A percentile compares a stretch with the other conserved stretches of the same genome.
phyloP scores from a whole-genome alignment of 1,140 invertebrate genomes.

The Drosophila lacteicornis region DNA sequence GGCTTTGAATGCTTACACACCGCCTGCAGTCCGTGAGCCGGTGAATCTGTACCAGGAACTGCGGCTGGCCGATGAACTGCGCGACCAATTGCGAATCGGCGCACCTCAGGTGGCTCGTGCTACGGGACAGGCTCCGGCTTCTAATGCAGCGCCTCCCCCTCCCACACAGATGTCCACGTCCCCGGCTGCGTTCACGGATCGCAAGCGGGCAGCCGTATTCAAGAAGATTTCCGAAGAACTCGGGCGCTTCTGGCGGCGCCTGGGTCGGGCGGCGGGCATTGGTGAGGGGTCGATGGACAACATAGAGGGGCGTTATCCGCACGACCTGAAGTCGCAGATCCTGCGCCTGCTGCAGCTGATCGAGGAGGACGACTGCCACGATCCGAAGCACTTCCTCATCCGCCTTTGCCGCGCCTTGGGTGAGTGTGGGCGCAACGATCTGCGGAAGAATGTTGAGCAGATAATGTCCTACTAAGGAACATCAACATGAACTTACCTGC shows the following conservation, averaged over 20 bases:
- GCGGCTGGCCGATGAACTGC: conserved; percentile 62
- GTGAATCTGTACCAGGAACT: conserved; percentile 58
- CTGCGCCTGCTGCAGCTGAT: conserved; percentile 57
- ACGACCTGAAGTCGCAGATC: conserved; percentile 67
- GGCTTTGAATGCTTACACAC: conserved; percentile 43
- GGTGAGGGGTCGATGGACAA: conserved; percentile 85
- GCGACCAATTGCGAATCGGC: conserved; percentile 46
- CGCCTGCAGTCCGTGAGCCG: neutral
- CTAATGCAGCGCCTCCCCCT: neutral
- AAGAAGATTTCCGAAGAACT: conserved; percentile 78
- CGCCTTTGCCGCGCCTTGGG: conserved; percentile 65
- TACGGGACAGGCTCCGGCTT: neutral
- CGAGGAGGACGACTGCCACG: conserved; percentile 73
- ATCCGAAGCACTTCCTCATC: conserved; percentile 59
- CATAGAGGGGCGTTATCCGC: conserved; percentile 78
- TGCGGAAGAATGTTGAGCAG: conserved; percentile 67
- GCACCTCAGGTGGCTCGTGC: neutral
- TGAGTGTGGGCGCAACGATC: conserved; percentile 65
- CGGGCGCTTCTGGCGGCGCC: conserved; percentile 86
- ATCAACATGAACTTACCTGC: neutral
- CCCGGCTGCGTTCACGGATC: conserved; percentile 45
- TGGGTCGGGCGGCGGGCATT: conserved; percentile 85
- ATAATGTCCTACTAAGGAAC: conserved; percentile 65
- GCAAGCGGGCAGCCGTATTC: conserved; percentile 66
- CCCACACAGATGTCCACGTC: conserved; percentile 43